phyloP scores from a whole-genome alignment of 2,113 vertebrate species.

The Salminus brasiliensis region DNA sequence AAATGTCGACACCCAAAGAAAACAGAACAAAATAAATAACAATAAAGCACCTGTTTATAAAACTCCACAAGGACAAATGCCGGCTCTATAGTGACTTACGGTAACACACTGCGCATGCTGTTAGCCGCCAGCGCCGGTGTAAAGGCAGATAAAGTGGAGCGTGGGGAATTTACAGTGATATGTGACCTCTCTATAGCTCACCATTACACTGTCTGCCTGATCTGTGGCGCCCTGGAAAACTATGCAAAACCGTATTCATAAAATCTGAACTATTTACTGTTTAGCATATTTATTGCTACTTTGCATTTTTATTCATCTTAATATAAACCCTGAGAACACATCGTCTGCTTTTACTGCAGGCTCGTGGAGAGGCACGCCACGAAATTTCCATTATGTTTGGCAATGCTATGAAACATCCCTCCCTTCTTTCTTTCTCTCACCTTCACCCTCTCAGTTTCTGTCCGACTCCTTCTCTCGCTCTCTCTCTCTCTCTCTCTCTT shows the following conservation, averaged over 20 bases:
- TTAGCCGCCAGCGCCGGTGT: not conserved
- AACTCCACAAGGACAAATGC: constrained; percentile 3
- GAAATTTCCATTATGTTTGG: not conserved
- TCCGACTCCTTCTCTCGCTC: not conserved
- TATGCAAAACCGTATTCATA: constrained; percentile 3
- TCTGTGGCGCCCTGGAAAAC: constrained; percentile 1
- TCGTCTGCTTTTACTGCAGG: not conserved
- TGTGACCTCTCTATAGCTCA: not conserved
- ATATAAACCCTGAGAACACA: constrained; percentile 12
- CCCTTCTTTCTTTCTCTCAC: not conserved
- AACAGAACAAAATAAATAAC: not conserved
- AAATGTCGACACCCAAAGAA: constrained; percentile 3
- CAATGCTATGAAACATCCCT: not conserved
- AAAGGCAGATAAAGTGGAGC: not conserved
- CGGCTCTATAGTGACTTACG: not conserved
- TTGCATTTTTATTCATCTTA: constrained; percentile 26
- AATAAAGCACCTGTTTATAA: constrained; percentile 3
- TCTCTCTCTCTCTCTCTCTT: not conserved
- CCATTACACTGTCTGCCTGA: constrained; percentile 3
- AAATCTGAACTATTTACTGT: constrained; percentile 9
- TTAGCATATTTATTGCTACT: constrained; percentile 36
- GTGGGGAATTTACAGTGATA: constrained; percentile 2
- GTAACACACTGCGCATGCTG: not conserved
- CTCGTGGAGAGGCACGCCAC: not conserved
- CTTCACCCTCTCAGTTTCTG: not conserved